Percentiles rank a stretch among this genome's conserved stretches.
phyloP scores from a whole-genome alignment of 2,797 vertebrate species.

The Pseudopleuronectes americanus region DNA sequence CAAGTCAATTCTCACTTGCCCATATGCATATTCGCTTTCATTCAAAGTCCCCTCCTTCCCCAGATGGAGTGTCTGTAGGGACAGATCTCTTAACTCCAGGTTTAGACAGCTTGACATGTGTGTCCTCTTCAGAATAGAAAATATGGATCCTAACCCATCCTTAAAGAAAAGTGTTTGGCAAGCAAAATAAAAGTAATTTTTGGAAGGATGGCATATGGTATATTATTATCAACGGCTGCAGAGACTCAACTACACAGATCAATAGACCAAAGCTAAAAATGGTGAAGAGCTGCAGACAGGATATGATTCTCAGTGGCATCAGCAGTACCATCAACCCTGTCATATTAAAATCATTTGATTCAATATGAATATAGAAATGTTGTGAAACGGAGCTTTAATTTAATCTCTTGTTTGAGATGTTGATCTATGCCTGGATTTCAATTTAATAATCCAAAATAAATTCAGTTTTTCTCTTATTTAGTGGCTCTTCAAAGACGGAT shows the following conservation, averaged over 20 bases:
- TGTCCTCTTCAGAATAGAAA: background rate
- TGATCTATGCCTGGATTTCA: slow-evolving; percentile 1
- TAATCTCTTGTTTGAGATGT: slow-evolving; percentile 3
- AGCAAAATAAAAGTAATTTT: background rate
- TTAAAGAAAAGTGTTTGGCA: background rate
- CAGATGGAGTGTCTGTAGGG: background rate
- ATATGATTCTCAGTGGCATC: slow-evolving; percentile 5
- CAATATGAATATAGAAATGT: background rate
- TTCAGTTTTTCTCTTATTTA: slow-evolving; percentile 14
- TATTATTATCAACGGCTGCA: background rate
- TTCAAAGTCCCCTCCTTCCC: no score
- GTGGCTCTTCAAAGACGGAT: slow-evolving; percentile 9
- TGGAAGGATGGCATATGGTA: background rate
- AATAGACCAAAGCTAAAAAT: slow-evolving; percentile 6
- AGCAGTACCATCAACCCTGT: background rate
- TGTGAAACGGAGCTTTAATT: background rate
- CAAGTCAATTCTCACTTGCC: no score
- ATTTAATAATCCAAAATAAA: slow-evolving; percentile 4
- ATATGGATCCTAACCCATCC: background rate
- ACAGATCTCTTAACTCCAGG: background rate
- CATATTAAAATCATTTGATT: slow-evolving; percentile 7
- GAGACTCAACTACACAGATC: background rate
- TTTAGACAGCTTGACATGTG: background rate
- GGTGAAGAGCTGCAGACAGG: slow-evolving; percentile 9
- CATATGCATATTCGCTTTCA: no score